Evolutionary conservation across 2,888 invertebrate species (phyloP).

Genomic region (Hemithea aestivaria): DNA sequence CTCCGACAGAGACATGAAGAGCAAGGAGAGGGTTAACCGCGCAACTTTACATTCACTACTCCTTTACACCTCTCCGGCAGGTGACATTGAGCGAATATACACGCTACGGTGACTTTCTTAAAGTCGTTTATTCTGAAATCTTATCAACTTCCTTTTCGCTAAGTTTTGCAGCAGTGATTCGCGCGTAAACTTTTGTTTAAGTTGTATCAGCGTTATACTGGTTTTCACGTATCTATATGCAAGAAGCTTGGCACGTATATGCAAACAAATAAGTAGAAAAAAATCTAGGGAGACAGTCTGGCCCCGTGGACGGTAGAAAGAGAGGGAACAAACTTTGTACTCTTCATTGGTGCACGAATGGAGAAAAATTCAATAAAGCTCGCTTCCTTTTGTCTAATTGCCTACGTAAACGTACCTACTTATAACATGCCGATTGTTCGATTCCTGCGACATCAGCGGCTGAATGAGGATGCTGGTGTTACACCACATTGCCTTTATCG

Average conservation of each 20-base stretch:
- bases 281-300: conserved; percentile 35
- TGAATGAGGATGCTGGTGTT: neutral
- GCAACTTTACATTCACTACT: conserved; percentile 59
- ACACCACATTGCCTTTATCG: conserved; percentile 4
- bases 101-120: conserved; percentile 35
- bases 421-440: conserved; percentile 53
- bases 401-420: conserved; percentile 60
- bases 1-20: conserved; percentile 39
- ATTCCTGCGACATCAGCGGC: conserved; percentile 44
- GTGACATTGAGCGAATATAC: conserved; percentile 44
- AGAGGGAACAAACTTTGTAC: conserved; percentile 61
- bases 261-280: conserved; percentile 46
- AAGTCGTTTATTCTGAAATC: conserved; percentile 34
- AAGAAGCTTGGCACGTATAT: neutral
- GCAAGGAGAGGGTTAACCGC: conserved; percentile 57
- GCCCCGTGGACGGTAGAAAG: conserved; percentile 50
- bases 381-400: conserved; percentile 74
- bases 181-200: conserved; percentile 32
- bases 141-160: conserved; percentile 19
- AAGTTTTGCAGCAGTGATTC: conserved; percentile 51
- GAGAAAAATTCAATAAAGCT: conserved; percentile 76
- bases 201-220: neutral
- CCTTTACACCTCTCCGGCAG: conserved; percentile 39
- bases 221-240: conserved; percentile 2
- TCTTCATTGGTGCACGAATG: conserved; percentile 72